phyloP scores from a whole-genome alignment of 1,140 invertebrate genomes.

The Rhizoglyphus robini region DNA sequence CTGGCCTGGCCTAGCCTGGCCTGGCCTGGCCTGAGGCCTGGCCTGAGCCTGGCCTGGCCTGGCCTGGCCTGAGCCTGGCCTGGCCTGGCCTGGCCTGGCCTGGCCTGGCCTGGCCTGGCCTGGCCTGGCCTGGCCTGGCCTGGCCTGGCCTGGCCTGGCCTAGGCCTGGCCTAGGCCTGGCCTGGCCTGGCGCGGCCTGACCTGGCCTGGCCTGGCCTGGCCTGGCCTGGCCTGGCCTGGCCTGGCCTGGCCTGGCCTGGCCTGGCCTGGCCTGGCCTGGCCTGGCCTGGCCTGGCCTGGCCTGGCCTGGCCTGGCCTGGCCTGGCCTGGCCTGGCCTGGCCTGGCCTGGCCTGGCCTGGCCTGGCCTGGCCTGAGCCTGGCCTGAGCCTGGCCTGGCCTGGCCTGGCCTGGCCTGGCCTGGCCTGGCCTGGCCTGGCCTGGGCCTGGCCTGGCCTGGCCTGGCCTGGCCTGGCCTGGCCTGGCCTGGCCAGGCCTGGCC shows the following conservation, averaged over 20 bases:
- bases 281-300: conserved; percentile 25
- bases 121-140: conserved; percentile 28
- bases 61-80: conserved; percentile 25
- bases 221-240: conserved; percentile 25
- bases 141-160: conserved; percentile 26
- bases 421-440: conserved; percentile 28
- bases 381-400: conserved; percentile 28
- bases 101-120: conserved; percentile 27
- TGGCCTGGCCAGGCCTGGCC: conserved; percentile 25
- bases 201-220: conserved; percentile 28
- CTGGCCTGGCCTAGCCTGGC: conserved; percentile 27
- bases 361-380: too few relatives aligned
- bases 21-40: conserved; percentile 23
- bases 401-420: conserved; percentile 28
- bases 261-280: conserved; percentile 27
- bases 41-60: conserved; percentile 27
- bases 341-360: conserved; percentile 27
- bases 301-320: conserved; percentile 26
- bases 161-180: conserved; percentile 28
- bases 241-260: conserved; percentile 27
- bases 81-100: conserved; percentile 27
- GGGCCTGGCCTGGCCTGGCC: conserved; percentile 28
- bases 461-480: conserved; percentile 28
- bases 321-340: conserved; percentile 27
- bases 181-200: conserved; percentile 27